These are phyloP conservation scores for Syrmaticus mikado DNA, from an alignment of 2,113 vertebrate genomes.

Conservation along the genomic window DNA sequence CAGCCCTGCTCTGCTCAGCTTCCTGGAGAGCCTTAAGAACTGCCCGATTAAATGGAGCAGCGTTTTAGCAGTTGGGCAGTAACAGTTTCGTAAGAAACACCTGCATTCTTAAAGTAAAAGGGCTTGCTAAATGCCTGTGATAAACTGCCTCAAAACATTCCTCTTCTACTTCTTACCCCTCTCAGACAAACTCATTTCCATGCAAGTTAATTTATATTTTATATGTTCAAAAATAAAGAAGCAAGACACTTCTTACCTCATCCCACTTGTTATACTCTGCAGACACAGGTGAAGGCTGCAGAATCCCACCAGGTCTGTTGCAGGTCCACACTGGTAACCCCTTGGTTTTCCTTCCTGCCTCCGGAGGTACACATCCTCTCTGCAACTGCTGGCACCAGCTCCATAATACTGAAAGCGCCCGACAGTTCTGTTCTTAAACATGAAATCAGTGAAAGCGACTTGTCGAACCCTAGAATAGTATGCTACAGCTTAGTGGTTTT, in stretches of 20 bases:
- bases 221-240: neutral
- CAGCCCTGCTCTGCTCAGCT: rapidly evolving
- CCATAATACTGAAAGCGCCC: neutral
- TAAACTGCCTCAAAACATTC: neutral
- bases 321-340: neutral
- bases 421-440: neutral
- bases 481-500: neutral
- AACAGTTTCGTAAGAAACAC: neutral
- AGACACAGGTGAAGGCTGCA: neutral
- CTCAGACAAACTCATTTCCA: neutral
- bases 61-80: neutral
- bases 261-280: neutral
- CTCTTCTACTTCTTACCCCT: neutral
- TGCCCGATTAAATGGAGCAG: neutral
- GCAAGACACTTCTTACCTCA: neutral
- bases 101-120: neutral
- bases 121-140: neutral
- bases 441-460: neutral
- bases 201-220: neutral
- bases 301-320: neutral
- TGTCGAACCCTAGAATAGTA: neutral
- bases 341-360: neutral
- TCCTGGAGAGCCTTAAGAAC: neutral
- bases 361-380: neutral
- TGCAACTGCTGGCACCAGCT: rapidly evolving